Base-by-base conservation (phyloP, 2,797 vertebrate genomes). In the Scomberomorus guttatus region DNA sequence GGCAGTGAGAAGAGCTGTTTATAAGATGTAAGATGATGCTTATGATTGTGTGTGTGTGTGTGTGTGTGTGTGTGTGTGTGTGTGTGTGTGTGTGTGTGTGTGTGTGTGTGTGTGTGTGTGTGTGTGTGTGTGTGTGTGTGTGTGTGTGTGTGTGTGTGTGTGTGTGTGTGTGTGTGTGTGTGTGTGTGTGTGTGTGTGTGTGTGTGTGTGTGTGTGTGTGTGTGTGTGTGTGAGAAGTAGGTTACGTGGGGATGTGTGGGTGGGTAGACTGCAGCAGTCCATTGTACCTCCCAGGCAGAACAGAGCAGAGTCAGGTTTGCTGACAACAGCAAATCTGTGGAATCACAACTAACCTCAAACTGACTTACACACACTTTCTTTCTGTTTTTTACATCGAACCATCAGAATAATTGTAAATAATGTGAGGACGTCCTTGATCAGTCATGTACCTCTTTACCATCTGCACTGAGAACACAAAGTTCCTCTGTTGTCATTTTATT, bases 271-370 rank as follows among this genome's bases (percentile, higher is more conserved):
- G 81, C 88, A 82, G 84, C 83, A 73, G 48, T 80, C 32, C 83
- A 46, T 51, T 1, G 55, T 70, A 75, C 74, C 82, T 76, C 77
- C 67, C 61, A 82, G 72, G 25, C 58, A 44, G 78, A 66, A 52
- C 62, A 57, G 54, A 82, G 48, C 68, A 52, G 56, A 77, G 54
- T 61, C 64, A 64, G 69, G 18, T 71, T 39, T 84, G 82, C 87
- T 91, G 87, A 90, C 82, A 72, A 24, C 77, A 83, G 84, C 82
- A 84, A 48, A 61, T 80, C 75, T 72, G 42, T 72, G 51, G 66
- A 89, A 79, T 87, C 69, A 44, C 72, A 85, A 63, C 72, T 80
- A 86, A 72, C 83, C 83, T 86, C 63, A 1, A 81, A 58, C 72
- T 87, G 65, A 71, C 55, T 51, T 60, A 50, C 3, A 20, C 25